Evolutionary conservation across 2,113 vertebrate species (phyloP).

Genomic region (Daubentonia madagascariensis): DNA sequence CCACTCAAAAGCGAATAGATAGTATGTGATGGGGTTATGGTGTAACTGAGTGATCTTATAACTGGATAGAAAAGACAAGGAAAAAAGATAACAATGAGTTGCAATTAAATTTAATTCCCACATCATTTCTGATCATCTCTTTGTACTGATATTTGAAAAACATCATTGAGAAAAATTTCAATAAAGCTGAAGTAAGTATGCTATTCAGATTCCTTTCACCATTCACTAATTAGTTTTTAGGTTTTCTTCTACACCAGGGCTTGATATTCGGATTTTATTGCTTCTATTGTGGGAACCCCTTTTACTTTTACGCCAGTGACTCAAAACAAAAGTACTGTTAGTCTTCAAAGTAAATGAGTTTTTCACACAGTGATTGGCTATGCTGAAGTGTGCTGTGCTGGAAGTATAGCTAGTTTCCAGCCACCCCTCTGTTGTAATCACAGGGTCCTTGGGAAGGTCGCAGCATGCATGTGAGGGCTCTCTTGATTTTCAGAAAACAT

Average conservation of each 20-base stretch:
- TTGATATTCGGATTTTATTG: not conserved
- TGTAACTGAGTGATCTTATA: not conserved
- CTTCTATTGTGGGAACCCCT: not conserved
- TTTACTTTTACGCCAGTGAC: not conserved
- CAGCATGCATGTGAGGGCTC: not conserved
- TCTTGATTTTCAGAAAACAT: not conserved
- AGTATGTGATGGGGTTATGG: not conserved
- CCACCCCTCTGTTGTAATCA: not conserved
- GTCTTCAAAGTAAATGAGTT: not conserved
- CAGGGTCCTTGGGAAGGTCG: not conserved
- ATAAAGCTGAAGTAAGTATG: not conserved
- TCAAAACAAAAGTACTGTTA: not conserved
- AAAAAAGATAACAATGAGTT: slow-evolving; percentile 25
- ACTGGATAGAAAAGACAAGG: not conserved
- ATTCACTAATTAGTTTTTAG: not conserved
- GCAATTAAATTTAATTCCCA: not conserved
- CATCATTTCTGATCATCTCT: not conserved
- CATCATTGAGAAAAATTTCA: not conserved
- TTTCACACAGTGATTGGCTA: not conserved
- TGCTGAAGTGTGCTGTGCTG: not conserved
- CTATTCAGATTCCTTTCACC: not conserved
- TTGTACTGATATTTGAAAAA: not conserved
- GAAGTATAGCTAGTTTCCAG: not conserved
- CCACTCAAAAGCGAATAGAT: not conserved
- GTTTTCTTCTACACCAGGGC: not conserved